Percentiles rank a stretch among this genome's conserved stretches.
These are phyloP conservation scores for Cephus spinipes DNA, from an alignment of 2,888 invertebrate genomes.

Conservation along the genomic window DNA sequence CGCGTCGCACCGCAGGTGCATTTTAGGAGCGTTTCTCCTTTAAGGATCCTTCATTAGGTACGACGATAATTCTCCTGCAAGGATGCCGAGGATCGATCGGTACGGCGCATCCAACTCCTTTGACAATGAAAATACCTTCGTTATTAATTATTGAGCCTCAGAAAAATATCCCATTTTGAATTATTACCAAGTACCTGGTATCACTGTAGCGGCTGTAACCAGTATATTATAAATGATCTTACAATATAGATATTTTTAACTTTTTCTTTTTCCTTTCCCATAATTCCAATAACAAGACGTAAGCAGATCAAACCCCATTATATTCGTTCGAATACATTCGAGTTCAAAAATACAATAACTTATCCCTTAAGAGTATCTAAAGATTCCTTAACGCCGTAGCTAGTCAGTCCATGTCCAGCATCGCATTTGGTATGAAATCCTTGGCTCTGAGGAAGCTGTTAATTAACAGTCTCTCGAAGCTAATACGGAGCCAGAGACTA, in stretches of 20 bases:
- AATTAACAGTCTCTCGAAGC: conserved; percentile 49
- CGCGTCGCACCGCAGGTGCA: neutral
- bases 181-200: neutral
- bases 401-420: neutral
- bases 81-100: neutral
- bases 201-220: neutral
- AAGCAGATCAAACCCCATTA: neutral
- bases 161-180: neutral
- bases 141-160: neutral
- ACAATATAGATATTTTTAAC: neutral
- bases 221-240: neutral
- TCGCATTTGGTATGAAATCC: neutral
- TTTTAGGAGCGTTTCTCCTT: neutral
- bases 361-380: neutral
- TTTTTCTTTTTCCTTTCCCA: neutral
- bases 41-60: neutral
- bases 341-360: neutral
- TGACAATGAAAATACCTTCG: neutral
- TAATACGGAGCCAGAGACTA: neutral
- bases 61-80: neutral
- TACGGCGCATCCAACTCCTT: conserved; percentile 4
- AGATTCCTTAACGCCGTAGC: neutral
- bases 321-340: neutral
- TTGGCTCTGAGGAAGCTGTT: conserved; percentile 44
- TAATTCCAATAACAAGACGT: neutral